phyloP scores from a whole-genome alignment of 2,888 invertebrate species.

The Plebejus melissa region DNA sequence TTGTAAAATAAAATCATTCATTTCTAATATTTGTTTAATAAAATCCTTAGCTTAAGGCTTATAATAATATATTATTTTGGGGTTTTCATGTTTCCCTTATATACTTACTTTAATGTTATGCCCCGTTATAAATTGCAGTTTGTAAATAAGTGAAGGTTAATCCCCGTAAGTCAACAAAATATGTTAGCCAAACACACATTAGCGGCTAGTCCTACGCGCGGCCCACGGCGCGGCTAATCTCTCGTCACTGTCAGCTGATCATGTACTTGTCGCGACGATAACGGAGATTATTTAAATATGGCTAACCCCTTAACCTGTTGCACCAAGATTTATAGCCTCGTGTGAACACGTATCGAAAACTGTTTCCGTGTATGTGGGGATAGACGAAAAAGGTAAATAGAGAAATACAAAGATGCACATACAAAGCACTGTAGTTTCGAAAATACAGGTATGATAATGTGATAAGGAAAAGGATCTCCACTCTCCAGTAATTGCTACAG shows the following conservation, averaged over 20 bases:
- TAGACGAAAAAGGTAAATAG: neutral
- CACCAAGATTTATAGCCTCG: conserved; percentile 14
- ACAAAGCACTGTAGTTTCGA: neutral
- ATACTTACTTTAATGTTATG: too few relatives aligned
- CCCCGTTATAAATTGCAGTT: too few relatives aligned
- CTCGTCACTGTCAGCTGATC: conserved; percentile 40
- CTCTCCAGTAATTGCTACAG: too few relatives aligned
- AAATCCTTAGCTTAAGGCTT: too few relatives aligned
- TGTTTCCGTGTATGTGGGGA: neutral
- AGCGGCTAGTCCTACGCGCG: conserved; percentile 29
- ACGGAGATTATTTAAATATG: conserved; percentile 35
- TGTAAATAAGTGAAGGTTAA: neutral
- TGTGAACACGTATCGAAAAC: conserved; percentile 11
- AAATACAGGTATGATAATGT: neutral
- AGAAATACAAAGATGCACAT: neutral
- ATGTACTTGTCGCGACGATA: conserved; percentile 39
- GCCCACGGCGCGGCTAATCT: conserved; percentile 38
- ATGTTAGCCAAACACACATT: conserved; percentile 17
- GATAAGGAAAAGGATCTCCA: too few relatives aligned
- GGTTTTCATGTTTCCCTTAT: too few relatives aligned
- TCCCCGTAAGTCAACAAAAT: neutral
- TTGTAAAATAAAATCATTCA: too few relatives aligned
- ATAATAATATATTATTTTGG: too few relatives aligned
- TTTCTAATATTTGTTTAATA: too few relatives aligned
- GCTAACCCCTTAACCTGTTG: conserved; percentile 27